A percentile compares a stretch with the other conserved stretches of the same genome.
Conservation (phyloP, 2,113 vertebrate genomes). For the Scortum barcoo region DNA sequence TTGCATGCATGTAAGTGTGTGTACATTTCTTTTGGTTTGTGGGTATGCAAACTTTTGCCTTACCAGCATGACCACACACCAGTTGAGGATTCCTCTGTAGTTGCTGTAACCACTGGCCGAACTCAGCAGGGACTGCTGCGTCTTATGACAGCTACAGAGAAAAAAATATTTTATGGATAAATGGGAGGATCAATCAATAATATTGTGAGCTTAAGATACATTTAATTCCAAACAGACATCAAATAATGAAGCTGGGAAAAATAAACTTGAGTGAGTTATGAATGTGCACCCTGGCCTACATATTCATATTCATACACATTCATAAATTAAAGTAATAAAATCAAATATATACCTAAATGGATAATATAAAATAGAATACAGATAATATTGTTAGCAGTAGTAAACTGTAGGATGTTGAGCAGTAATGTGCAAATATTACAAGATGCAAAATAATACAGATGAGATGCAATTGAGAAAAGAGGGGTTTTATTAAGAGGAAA, state of each 20-base stretch:
- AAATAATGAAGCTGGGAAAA: background rate
- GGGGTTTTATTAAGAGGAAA: background rate
- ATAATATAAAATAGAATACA: no score
- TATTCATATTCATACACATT: no score
- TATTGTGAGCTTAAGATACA: background rate
- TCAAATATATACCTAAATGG: no score
- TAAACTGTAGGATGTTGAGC: no score
- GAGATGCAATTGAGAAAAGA: no score
- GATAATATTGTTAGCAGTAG: no score
- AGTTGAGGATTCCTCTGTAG: slow-evolving; percentile 94
- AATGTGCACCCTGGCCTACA: background rate
- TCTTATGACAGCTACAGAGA: slow-evolving; percentile 87
- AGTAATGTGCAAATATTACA: no score
- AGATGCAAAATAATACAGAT: no score
- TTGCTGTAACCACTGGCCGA: slow-evolving; percentile 92
- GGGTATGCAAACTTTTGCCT: slow-evolving; percentile 54
- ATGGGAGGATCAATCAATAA: background rate
- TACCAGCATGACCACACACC: slow-evolving; percentile 97
- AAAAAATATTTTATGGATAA: slow-evolving; percentile 4
- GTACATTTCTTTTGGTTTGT: background rate
- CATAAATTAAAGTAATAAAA: no score
- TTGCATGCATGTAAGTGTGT: background rate
- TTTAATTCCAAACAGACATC: background rate
- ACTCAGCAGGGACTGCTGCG: slow-evolving; percentile 91
- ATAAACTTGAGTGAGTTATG: background rate